Conservation (phyloP, 2,888 invertebrate genomes). For the Penaeus monodon region DNA sequence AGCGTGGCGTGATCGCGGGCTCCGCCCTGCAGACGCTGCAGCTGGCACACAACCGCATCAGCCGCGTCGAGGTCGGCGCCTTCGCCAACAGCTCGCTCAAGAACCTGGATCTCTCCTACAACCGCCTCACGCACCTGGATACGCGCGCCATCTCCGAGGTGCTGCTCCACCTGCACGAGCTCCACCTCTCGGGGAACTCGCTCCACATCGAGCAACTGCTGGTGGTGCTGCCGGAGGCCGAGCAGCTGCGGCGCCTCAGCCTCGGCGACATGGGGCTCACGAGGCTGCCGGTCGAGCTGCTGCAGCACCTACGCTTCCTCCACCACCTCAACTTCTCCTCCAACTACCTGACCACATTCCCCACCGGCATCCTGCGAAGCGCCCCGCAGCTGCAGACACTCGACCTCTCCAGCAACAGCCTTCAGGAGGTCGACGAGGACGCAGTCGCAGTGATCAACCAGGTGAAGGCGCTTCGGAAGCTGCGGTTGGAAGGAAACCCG, state of each 20-base stretch:
- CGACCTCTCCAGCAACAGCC: constrained; percentile 67
- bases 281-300: constrained; percentile 54
- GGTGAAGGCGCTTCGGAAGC: constrained; percentile 60
- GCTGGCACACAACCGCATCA: constrained; percentile 81
- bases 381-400: constrained; percentile 66
- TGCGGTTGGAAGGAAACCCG: constrained; percentile 67
- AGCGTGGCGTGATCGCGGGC: constrained; percentile 66
- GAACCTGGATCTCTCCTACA: constrained; percentile 82
- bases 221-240: constrained; percentile 43
- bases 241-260: constrained; percentile 47
- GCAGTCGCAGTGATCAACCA: constrained; percentile 63
- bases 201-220: constrained; percentile 54
- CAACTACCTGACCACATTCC: constrained; percentile 66
- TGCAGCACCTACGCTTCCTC: constrained; percentile 59
- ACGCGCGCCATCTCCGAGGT: constrained; percentile 42
- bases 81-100: constrained; percentile 80
- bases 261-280: constrained; percentile 64
- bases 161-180: constrained; percentile 48
- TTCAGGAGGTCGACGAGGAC: constrained; percentile 65
- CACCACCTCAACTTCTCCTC: constrained; percentile 67
- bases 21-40: constrained; percentile 73
- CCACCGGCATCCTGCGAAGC: constrained; percentile 65
- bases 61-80: constrained; percentile 80
- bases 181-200: constrained; percentile 63
- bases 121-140: constrained; percentile 74